Percentiles rank a stretch among this genome's conserved stretches.
Conservation (phyloP, 2,888 invertebrate genomes). For the Andrena camellia region DNA sequence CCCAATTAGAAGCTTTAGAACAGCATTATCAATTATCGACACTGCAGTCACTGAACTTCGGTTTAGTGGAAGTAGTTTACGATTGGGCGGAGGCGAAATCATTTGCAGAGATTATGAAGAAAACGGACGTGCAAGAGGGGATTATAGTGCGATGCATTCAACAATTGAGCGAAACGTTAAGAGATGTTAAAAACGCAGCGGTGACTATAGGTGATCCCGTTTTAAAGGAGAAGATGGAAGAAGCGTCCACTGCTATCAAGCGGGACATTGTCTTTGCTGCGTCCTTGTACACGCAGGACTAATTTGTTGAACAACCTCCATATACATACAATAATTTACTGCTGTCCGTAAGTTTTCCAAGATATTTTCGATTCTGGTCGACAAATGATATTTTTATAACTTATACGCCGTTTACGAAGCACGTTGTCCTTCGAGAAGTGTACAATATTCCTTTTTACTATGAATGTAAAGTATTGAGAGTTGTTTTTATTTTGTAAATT, state of each 20-base stretch:
- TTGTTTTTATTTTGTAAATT: constrained; percentile 33
- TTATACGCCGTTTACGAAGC: constrained; percentile 7
- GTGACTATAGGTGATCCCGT: constrained; percentile 96
- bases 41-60: constrained; percentile 92
- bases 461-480: constrained; percentile 8
- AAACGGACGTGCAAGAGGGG: constrained; percentile 97
- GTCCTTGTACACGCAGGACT: constrained; percentile 93
- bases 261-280: constrained; percentile 99
- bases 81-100: constrained; percentile 98
- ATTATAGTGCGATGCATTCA: no score
- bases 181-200: constrained; percentile 96
- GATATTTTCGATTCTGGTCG: constrained; percentile 29
- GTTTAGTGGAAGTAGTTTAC: constrained; percentile 96
- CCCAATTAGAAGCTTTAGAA: constrained; percentile 86
- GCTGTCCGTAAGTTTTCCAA: constrained; percentile 18
- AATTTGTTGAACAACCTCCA: constrained; percentile 14
- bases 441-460: constrained; percentile 28
- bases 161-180: constrained; percentile 88
- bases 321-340: constrained; percentile 47
- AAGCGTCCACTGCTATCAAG: constrained; percentile 96
- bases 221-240: constrained; percentile 97
- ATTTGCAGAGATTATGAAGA: constrained; percentile 96
- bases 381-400: constrained; percentile 44
- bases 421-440: background rate
- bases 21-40: constrained; percentile 85